Percentiles rank a stretch among this genome's conserved stretches.
These are phyloP conservation scores for Tenthredo amoena DNA, from an alignment of 2,888 invertebrate species.

Conservation along the genomic window DNA sequence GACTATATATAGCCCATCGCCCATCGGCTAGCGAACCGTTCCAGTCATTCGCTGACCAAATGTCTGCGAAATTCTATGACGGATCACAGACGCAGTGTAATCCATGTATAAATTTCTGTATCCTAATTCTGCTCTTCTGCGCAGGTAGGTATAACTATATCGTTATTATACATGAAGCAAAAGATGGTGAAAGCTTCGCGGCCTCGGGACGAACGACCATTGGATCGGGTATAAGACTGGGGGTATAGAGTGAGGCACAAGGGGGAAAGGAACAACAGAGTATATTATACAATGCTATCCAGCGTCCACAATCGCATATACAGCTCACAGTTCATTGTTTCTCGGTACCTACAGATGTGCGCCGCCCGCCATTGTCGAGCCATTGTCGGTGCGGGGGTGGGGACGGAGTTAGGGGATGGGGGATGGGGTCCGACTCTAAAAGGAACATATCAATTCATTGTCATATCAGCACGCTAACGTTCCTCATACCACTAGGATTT, in stretches of 20 bases:
- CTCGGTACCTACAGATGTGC: slow-evolving; percentile 74
- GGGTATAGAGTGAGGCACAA: not conserved
- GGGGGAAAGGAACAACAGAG: slow-evolving; percentile 70
- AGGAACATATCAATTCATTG: slow-evolving; percentile 71
- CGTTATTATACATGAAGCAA: not conserved
- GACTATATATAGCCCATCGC: not conserved
- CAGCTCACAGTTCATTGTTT: slow-evolving; percentile 75
- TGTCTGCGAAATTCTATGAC: not conserved
- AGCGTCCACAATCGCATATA: slow-evolving; percentile 74
- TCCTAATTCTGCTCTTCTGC: not conserved
- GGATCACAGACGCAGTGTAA: not conserved
- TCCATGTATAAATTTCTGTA: not conserved
- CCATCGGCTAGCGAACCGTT: not conserved
- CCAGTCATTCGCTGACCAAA: not conserved
- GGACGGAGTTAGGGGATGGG: slow-evolving; percentile 39
- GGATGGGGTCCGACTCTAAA: slow-evolving; percentile 62
- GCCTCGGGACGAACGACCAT: slow-evolving; percentile 4
- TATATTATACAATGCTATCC: slow-evolving; percentile 77
- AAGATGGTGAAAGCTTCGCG: slow-evolving; percentile 12
- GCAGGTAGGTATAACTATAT: not conserved
- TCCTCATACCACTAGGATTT: not conserved
- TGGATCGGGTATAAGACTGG: slow-evolving; percentile 30
- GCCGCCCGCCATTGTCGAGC: slow-evolving; percentile 70
- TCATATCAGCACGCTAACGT: slow-evolving; percentile 63
- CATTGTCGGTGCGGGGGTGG: slow-evolving; percentile 62